A percentile compares a stretch with the other conserved stretches of the same genome.
Conservation (phyloP, 2,797 vertebrate species). For the Apodemus agrarius region DNA sequence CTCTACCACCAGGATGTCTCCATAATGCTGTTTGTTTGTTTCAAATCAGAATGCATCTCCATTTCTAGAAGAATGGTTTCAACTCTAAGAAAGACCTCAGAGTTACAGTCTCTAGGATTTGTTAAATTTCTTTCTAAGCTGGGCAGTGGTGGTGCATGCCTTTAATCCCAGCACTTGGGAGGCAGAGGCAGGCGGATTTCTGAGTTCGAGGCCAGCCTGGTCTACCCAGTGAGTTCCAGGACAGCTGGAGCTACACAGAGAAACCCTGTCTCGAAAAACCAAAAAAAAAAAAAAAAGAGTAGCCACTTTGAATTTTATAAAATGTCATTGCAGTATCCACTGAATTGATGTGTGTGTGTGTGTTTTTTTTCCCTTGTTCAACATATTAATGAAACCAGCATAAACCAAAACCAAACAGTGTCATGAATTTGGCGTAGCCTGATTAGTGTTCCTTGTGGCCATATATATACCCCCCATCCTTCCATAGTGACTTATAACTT, state of each 20-base stretch:
- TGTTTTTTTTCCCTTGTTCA: background rate
- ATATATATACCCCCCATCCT: background rate
- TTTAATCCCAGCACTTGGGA: too few species aligned
- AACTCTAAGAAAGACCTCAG: background rate
- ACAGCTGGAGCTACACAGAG: too few species aligned
- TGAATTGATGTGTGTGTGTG: background rate
- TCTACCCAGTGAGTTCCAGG: too few species aligned
- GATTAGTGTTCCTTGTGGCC: background rate
- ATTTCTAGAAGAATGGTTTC: background rate
- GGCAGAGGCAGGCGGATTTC: too few species aligned
- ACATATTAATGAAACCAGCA: background rate
- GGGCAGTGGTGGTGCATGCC: too few species aligned
- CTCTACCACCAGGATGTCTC: background rate
- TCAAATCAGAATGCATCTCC: background rate
- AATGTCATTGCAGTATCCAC: slow-evolving; percentile 4
- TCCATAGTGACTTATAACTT: background rate
- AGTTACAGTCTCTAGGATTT: background rate
- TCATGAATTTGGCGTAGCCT: background rate
- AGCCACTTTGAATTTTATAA: slow-evolving; percentile 1
- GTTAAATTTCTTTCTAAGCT: background rate
- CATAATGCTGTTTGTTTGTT: background rate
- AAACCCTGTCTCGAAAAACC: too few species aligned
- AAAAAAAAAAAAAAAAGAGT: too few species aligned
- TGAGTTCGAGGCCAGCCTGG: too few species aligned
- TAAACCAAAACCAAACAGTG: background rate